phyloP scores from a whole-genome alignment of 2,113 vertebrate genomes.

The Amazona guildingii region DNA sequence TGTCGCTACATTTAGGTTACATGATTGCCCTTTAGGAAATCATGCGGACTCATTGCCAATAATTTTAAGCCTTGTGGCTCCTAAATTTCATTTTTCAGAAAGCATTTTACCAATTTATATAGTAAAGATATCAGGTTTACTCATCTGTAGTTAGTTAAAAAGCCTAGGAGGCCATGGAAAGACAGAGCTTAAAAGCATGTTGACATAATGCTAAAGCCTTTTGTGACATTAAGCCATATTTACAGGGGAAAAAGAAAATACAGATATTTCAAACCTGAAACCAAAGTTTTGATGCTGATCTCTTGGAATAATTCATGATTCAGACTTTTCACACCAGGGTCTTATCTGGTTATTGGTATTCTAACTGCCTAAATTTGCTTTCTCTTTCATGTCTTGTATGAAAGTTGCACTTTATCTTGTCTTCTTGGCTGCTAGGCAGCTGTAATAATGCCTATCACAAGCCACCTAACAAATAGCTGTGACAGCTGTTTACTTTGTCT shows the following conservation, averaged over 20 bases:
- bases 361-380: background rate
- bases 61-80: background rate
- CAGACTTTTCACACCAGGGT: background rate
- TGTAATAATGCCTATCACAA: background rate
- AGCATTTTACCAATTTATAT: background rate
- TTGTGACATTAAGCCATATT: background rate
- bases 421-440: constrained; percentile 18
- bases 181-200: background rate
- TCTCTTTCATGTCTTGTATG: background rate
- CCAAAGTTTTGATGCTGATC: background rate
- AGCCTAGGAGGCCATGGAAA: background rate
- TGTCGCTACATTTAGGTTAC: background rate
- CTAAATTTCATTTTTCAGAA: background rate
- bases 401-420: background rate
- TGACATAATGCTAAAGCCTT: background rate
- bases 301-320: background rate
- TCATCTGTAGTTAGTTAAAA: background rate
- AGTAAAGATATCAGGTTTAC: background rate
- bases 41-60: background rate
- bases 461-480: background rate
- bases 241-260: background rate
- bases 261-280: background rate
- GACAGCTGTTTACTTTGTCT: background rate
- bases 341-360: background rate
- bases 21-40: background rate